Base-by-base conservation (phyloP, 2,113 vertebrate species). In the Lutjanus erythropterus region DNA sequence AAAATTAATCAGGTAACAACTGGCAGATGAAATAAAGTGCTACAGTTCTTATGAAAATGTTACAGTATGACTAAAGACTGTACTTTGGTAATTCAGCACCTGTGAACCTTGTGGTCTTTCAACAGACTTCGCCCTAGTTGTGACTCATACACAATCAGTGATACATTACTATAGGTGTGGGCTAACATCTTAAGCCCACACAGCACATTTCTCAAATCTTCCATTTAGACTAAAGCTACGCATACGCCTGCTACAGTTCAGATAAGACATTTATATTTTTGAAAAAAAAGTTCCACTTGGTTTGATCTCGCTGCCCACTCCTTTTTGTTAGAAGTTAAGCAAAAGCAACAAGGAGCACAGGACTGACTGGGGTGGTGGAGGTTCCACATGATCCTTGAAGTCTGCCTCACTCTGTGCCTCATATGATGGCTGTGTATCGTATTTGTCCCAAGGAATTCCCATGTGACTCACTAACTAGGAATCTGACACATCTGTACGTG, bases 231-330 rank as follows among this genome's bases (percentile, higher is more conserved):
- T 1, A 35, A 33, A 29, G 2, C 1, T 1, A 68, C 2, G 6
- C 52, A 2, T 1, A 68, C 2, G 6, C 52, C 64, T 46, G 74
- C 66, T 62, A 69, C 47, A 78, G 25, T 75, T 72, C 6, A 76
- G n/a, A 56, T 64, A 58, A 55, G 16, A 68, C 18, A 16, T n/a
- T n/a, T n/a, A n/a, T 5, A 23, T 1, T 18, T 15, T 33, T 9
- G 9, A 29, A 25, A 58, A 67, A 52, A 66, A 69, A 29, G 27
- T 71, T 46, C 71, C 69, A 46, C 53, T 76, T 53, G 16, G 50
- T 78, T 78, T 74, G 44, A 71, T 55, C 11, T 80, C 2, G 12
- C 50, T 58, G 73, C 88, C 88, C 77, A 88, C 89, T 74, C 33
- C 2, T 15, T 31, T 11, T 11, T 12, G 41, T 0, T 25, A 35